Conservation (phyloP, 2,113 vertebrate genomes). For the Paratilapia polleni region DNA sequence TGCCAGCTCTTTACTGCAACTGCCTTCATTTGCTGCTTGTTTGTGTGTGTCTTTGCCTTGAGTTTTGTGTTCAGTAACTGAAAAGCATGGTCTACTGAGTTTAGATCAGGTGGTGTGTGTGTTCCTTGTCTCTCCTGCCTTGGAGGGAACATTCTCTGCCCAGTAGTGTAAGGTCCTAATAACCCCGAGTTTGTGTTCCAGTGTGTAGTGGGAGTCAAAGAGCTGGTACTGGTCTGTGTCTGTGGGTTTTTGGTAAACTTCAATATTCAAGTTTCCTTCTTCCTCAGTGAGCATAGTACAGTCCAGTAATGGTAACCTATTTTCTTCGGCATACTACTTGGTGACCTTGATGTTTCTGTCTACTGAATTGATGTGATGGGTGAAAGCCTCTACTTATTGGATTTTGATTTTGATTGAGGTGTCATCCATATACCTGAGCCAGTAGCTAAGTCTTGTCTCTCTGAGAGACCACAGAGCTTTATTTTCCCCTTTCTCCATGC, state of each 20-base stretch:
- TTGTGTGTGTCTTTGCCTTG: no score
- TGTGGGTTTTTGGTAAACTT: not conserved
- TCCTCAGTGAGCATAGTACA: not conserved
- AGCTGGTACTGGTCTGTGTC: not conserved
- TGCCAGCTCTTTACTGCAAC: no score
- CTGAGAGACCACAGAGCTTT: no score
- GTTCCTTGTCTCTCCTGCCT: not conserved
- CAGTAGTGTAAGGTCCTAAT: not conserved
- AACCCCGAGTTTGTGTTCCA: not conserved
- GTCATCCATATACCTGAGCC: no score
- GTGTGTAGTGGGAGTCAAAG: not conserved
- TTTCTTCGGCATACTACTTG: not conserved
- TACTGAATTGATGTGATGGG: not conserved
- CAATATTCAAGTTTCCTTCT: not conserved
- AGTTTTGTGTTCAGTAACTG: no score
- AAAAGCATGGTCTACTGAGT: no score
- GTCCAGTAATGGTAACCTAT: not conserved
- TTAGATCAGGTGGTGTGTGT: no score
- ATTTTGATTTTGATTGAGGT: no score
- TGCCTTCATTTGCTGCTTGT: no score
- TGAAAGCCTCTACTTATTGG: not conserved
- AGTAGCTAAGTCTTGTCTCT: no score
- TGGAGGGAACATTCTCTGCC: not conserved
- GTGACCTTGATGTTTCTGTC: not conserved
- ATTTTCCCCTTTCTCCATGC: no score